These are phyloP conservation scores for Phalera bucephala DNA, from an alignment of 2,888 invertebrate species.

Conservation along the genomic window DNA sequence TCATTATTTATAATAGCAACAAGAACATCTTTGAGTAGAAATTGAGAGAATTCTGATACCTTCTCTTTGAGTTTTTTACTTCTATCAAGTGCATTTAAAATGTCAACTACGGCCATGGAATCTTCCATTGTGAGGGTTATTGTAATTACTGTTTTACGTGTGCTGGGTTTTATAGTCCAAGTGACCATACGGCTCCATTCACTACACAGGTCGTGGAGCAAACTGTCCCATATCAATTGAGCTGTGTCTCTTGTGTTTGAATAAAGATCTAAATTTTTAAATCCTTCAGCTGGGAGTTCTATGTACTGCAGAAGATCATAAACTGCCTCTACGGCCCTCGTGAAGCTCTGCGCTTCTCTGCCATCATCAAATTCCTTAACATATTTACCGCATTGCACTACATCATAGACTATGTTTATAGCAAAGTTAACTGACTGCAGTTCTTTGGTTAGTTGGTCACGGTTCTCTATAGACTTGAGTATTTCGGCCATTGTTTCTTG, in stretches of 20 bases:
- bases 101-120: constrained; percentile 43
- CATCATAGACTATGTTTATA: constrained; percentile 68
- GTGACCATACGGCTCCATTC: constrained; percentile 77
- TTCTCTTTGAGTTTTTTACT: constrained; percentile 66
- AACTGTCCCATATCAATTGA: constrained; percentile 62
- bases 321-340: constrained; percentile 76
- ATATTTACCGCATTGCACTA: constrained; percentile 56
- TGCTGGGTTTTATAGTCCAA: constrained; percentile 50
- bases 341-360: constrained; percentile 54
- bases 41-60: constrained; percentile 82
- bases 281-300: constrained; percentile 70
- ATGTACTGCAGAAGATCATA: constrained; percentile 68
- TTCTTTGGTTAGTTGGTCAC: constrained; percentile 79
- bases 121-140: constrained; percentile 62
- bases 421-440: constrained; percentile 83
- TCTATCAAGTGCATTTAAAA: constrained; percentile 65
- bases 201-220: constrained; percentile 68
- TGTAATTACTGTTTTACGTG: constrained; percentile 51
- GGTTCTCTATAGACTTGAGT: constrained; percentile 82
- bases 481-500: constrained; percentile 84
- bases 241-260: constrained; percentile 71
- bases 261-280: constrained; percentile 78
- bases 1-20: constrained; percentile 81
- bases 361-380: constrained; percentile 63
- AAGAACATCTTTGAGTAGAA: constrained; percentile 82